Percentiles rank a stretch among this genome's conserved stretches.
These are phyloP conservation scores for Calcarius lapponicus DNA, from an alignment of 2,797 vertebrate species.

Conservation along the genomic window DNA sequence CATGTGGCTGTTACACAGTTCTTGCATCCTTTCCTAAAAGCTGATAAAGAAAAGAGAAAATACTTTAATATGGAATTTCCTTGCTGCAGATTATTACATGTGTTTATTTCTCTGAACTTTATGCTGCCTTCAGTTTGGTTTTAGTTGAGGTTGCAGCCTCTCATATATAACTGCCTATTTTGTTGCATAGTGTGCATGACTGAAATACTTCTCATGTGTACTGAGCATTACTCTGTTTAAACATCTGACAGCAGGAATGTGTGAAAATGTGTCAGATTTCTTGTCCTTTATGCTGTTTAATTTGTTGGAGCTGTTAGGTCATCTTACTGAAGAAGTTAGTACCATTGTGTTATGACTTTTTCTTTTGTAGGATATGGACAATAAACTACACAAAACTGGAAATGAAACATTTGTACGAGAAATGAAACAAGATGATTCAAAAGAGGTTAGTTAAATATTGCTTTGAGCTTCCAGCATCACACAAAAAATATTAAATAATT, in stretches of 20 bases:
- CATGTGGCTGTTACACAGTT: background rate
- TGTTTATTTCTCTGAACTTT: background rate
- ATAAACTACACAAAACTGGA: slow-evolving; percentile 45
- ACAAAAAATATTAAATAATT: background rate
- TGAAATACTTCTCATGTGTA: background rate
- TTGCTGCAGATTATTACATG: background rate
- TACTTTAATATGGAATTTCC: background rate
- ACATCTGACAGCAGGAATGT: background rate
- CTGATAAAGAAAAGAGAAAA: background rate
- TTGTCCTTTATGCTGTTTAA: background rate
- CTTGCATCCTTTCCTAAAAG: background rate
- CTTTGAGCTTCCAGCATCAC: background rate
- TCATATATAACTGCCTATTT: background rate
- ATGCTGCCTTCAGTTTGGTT: background rate
- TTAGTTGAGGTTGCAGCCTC: background rate
- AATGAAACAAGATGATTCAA: slow-evolving; percentile 80
- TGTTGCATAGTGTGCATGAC: background rate
- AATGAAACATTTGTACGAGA: slow-evolving; percentile 69
- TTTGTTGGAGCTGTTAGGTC: background rate
- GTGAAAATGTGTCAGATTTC: background rate
- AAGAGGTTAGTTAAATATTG: slow-evolving; percentile 74
- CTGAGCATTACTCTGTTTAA: background rate
- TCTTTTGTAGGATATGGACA: slow-evolving; percentile 68
- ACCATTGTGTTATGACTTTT: background rate
- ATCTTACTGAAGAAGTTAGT: background rate